Base-by-base conservation (phyloP, 2,888 invertebrate species). In the Octonoba sinensis region DNA sequence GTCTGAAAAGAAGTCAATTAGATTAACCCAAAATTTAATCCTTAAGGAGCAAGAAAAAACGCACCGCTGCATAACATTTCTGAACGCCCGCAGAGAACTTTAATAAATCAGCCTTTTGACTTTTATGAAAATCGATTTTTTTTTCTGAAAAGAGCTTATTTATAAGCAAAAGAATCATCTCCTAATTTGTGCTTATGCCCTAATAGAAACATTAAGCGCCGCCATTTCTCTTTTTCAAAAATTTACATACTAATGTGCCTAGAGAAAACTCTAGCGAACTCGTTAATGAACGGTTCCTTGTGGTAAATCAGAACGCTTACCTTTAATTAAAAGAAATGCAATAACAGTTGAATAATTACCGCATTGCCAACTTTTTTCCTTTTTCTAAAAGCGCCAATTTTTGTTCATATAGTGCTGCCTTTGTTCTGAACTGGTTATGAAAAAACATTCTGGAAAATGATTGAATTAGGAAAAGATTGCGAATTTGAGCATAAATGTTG, bases 261-360 rank as follows among this genome's bases (percentile, higher is more conserved):
- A 67, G 71, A 79, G 72, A 71, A 69, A 73, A 49, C 54, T 49
- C 46, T 3, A 54, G 59, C 20, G 46, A 15, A 54, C 72, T 73
- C 73, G 56, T 73, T 79, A 79, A 73, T 73, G 62, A 73, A 79
- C n/a, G 66, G 60, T 65, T 71, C 72, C 27, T 72, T 66, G 56
- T 46, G 71, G 54, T 67, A 73, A 67, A 47, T 73, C 64, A 56
- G 27, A 67, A 73, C 73, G 72, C 69, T 79, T 73, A 73, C 62
- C 62, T 56, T 79, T 79, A 79, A 79, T 79, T 79, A 79, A 79
- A 79, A 69, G 73, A 79, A 69, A 47, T 73, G 51, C 66, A 78
- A 67, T 73, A 69, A 79, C 64, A 44, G 65, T 16, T 56, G 73
- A 62, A 79, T 79, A 79, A 73, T 79, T 79, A 73, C 79, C 27